These are phyloP conservation scores for Willisornis vidua DNA, from an alignment of 2,113 vertebrate species.

Conservation along the genomic window DNA sequence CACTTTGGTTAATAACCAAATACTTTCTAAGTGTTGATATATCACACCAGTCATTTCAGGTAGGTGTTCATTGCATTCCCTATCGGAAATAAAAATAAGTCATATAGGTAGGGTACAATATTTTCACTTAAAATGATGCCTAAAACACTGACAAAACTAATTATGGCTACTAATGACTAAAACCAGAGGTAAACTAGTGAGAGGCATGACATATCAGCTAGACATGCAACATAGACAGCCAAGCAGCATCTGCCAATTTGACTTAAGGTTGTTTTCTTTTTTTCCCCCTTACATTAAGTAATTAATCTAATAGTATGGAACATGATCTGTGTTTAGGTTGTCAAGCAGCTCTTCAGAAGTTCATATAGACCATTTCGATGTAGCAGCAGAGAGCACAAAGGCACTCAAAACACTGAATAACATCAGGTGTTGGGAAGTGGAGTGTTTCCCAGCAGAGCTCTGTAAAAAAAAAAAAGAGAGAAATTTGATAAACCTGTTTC, in stretches of 20 bases:
- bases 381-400: conserved; percentile 33
- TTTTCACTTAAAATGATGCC: neutral
- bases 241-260: conserved; percentile 9
- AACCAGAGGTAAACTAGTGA: conserved; percentile 13
- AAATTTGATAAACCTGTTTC: neutral
- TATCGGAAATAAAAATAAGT: neutral
- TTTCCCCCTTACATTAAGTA: neutral
- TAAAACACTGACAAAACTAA: conserved; percentile 36
- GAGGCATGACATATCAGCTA: conserved; percentile 8
- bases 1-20: neutral
- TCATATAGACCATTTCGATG: conserved; percentile 58
- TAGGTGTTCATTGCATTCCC: neutral
- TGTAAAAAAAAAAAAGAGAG: neutral
- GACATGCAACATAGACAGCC: neutral
- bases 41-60: neutral
- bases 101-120: neutral
- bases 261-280: neutral
- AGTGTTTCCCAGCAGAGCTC: conserved; percentile 59
- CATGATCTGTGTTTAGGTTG: neutral
- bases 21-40: neutral
- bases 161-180: conserved; percentile 28
- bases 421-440: neutral
- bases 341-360: neutral
- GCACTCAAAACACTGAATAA: conserved; percentile 52
- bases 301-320: neutral